Conservation (phyloP, 2,888 invertebrate species). For the Platycheirus rosarum region DNA sequence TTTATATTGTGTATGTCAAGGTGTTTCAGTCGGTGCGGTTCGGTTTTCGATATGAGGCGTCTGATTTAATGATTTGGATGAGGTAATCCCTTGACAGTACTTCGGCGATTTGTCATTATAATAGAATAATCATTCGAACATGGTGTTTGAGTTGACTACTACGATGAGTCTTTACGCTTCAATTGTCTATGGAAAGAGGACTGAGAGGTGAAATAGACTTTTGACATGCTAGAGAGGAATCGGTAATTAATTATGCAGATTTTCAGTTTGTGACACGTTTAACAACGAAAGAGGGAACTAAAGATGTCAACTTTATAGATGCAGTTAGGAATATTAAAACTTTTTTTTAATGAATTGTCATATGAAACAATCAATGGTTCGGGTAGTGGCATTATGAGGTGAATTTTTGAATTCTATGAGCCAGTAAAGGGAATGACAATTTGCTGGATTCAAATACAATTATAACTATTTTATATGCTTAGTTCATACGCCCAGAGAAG, state of each 20-base stretch:
- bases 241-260: constrained; percentile 58
- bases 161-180: constrained; percentile 31
- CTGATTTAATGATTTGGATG: constrained; percentile 47
- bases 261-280: constrained; percentile 29
- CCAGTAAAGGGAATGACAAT: too few species aligned
- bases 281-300: not conserved
- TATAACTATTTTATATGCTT: too few species aligned
- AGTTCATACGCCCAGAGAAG: too few species aligned
- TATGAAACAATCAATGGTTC: too few species aligned
- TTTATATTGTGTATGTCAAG: constrained; percentile 51
- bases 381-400: not conserved
- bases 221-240: constrained; percentile 12
- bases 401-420: too few species aligned
- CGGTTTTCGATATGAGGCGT: constrained; percentile 58
- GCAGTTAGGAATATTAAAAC: constrained; percentile 66
- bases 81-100: constrained; percentile 61
- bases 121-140: constrained; percentile 51
- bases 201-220: constrained; percentile 13
- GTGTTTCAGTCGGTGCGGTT: constrained; percentile 42
- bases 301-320: constrained; percentile 45
- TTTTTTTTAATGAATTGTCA: constrained; percentile 50
- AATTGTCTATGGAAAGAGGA: constrained; percentile 6
- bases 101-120: constrained; percentile 56
- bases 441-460: too few species aligned
- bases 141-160: constrained; percentile 40